Conservation (phyloP, 1,140 invertebrate species). For the Lepidurus apus region DNA sequence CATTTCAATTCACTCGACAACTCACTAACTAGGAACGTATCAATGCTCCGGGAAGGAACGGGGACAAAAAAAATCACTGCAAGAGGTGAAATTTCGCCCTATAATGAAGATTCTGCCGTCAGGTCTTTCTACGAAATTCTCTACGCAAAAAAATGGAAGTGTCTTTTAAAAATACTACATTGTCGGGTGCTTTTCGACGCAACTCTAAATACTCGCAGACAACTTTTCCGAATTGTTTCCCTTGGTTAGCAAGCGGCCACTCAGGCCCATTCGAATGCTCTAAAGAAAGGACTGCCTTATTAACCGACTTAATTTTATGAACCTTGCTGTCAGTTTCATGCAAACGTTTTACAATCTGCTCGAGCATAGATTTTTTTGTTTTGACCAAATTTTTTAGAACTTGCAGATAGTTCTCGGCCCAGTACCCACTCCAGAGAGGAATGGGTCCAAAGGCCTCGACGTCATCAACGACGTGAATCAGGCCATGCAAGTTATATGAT, state of each 20-base stretch:
- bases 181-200: background rate
- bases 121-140: background rate
- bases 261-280: background rate
- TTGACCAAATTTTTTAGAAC: conserved; percentile 20
- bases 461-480: conserved; percentile 18
- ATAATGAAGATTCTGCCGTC: background rate
- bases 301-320: background rate
- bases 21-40: background rate
- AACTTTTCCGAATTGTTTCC: background rate
- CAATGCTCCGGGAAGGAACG: background rate
- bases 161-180: background rate
- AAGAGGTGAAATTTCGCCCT: background rate
- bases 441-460: background rate
- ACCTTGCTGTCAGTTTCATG: background rate
- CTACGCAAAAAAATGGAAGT: background rate
- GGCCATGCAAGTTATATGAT: conserved; percentile 13
- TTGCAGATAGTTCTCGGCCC: conserved; percentile 4
- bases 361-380: background rate
- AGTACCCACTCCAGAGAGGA: background rate
- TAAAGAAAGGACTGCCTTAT: background rate
- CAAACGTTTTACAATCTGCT: background rate
- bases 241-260: background rate
- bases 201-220: background rate
- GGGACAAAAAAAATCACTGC: background rate
- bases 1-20: background rate